Base-by-base conservation (phyloP, 2,113 vertebrate genomes). In the Turdus rufiventris region DNA sequence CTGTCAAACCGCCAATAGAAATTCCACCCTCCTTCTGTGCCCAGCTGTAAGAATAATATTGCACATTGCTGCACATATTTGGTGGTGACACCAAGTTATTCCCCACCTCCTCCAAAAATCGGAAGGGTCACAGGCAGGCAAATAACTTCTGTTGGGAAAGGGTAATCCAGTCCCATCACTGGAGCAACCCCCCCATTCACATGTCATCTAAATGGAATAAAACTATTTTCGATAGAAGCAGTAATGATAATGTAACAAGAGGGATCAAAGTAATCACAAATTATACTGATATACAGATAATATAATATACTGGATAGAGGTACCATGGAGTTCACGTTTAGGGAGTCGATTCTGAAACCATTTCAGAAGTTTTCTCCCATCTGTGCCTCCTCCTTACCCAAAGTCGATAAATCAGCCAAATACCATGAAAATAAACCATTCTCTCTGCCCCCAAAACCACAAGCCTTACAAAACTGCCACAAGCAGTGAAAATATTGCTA, bases 311-410 rank as follows among this genome's bases (percentile, higher is more conserved):
- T 61, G 36, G 14, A 80, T 14, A 43, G 16, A 62, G 17, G 21
- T 45, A 51, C 23, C 24, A 53, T 0, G 6, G 56, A 82, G n/a
- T 11, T 14, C 36, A 34, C 0, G 0, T 15, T 66, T 11, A 70
- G 33, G 29, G 18, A 72, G 8, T 18, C 29, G 33, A 10, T 40
- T 75, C n/a, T 53, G 36, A 93, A 28, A 7, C 38, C 33, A 8
- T 34, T 80, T 73, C 65, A 71, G 61, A 80, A 60, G 38, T 7
- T 11, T 72, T 62, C 28, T 45, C 45, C 45, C 18, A 63, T 34
- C 34, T 36, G 38, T 31, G 65, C 45, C 36, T 72, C 36, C 17
- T 84, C 60, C 29, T 77, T 58, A 72, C 18, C 5, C 0, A 5
- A 45, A 61, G 24, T 25, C 5, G 2, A 36, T 61, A 76, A 76